These are phyloP conservation scores for Forbesichthys papilliferus DNA, from an alignment of 2,113 vertebrate genomes.

Conservation along the genomic window DNA sequence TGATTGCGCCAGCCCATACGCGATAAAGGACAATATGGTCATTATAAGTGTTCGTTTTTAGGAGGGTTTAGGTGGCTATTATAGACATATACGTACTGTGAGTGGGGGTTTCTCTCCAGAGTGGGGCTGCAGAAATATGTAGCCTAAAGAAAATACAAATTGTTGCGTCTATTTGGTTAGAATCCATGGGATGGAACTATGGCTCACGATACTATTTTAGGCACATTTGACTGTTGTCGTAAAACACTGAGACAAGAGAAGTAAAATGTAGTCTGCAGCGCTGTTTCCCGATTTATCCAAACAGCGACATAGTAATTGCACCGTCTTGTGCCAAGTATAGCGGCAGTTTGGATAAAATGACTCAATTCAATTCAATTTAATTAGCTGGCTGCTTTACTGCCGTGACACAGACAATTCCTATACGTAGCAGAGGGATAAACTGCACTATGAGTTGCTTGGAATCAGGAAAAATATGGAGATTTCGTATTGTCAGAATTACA, in stretches of 20 bases:
- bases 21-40: not conserved
- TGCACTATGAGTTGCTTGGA: not conserved
- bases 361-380: constrained; percentile 24
- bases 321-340: constrained; percentile 15
- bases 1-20: constrained; percentile 42
- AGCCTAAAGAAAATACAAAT: no score
- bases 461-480: no score
- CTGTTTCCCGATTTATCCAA: not conserved
- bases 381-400: constrained; percentile 18
- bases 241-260: constrained; percentile 14
- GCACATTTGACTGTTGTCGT: constrained; percentile 2
- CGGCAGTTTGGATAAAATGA: constrained; percentile 36
- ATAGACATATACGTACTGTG: not conserved
- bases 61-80: constrained; percentile 14
- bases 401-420: constrained; percentile 7
- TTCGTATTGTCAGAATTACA: no score
- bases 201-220: not conserved
- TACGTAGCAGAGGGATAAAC: not conserved
- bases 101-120: not conserved
- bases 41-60: constrained; percentile 19
- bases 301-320: constrained; percentile 20
- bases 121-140: not conserved
- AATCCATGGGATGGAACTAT: not conserved
- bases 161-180: not conserved
- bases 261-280: constrained; percentile 3